A percentile compares a stretch with the other conserved stretches of the same genome.
Evolutionary conservation across 2,113 vertebrate genomes (phyloP).

Genomic region (Trichomycterus rosablanca): DNA sequence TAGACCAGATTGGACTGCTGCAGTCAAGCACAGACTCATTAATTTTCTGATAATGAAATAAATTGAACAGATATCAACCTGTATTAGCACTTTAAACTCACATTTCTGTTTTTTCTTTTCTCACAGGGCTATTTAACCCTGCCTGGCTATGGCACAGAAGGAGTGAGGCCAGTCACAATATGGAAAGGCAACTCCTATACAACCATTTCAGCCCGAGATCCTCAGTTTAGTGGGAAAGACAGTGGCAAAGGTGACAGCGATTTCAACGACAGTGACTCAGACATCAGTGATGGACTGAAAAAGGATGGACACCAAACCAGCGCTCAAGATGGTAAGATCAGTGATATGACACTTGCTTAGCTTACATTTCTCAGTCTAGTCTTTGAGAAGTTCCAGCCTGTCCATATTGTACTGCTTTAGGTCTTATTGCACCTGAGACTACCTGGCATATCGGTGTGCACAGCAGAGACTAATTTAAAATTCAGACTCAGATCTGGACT

Average conservation of each 20-base stretch:
- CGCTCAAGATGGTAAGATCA: slow-evolving; percentile 81
- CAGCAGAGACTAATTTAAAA: no score
- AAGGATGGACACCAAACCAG: slow-evolving; percentile 80
- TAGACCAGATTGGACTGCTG: not conserved
- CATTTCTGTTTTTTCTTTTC: slow-evolving; percentile 12
- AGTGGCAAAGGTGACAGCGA: slow-evolving; percentile 97
- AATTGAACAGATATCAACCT: no score
- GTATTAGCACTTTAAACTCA: slow-evolving; percentile 18
- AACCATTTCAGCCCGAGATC: slow-evolving; percentile 85
- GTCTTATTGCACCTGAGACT: no score
- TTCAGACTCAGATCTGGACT: no score
- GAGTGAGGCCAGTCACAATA: slow-evolving; percentile 80
- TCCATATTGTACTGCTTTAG: not conserved
- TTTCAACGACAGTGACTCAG: slow-evolving; percentile 95
- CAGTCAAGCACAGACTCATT: not conserved
- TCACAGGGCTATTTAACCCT: slow-evolving; percentile 77
- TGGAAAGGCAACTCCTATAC: slow-evolving; percentile 96
- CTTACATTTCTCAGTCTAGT: not conserved
- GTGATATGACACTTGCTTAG: no score
- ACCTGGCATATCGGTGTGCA: no score
- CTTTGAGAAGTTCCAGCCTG: not conserved
- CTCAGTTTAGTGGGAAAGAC: slow-evolving; percentile 94
- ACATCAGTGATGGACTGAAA: slow-evolving; percentile 86
- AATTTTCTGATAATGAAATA: no score
- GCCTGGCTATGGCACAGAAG: slow-evolving; percentile 79